Percentiles rank a stretch among this genome's conserved stretches.
phyloP scores from a whole-genome alignment of 2,888 invertebrate genomes.

The Metacarcinus magister region DNA sequence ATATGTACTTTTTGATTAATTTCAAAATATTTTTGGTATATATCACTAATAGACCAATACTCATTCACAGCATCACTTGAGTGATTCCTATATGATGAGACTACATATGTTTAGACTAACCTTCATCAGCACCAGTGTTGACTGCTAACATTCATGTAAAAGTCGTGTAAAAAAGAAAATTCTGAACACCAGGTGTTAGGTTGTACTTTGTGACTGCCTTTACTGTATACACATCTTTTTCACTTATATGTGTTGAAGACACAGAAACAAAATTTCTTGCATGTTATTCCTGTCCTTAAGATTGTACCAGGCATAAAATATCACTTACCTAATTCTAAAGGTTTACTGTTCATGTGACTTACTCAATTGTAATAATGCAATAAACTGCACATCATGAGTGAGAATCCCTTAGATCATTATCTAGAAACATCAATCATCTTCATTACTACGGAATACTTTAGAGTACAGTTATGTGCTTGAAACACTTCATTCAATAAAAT shows the following conservation, averaged over 20 bases:
- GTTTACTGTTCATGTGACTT: background rate
- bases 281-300: background rate
- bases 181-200: background rate
- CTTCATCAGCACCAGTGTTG: slow-evolving; percentile 28
- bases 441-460: background rate
- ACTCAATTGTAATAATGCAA: background rate
- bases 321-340: background rate
- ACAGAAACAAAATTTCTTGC: background rate
- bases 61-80: slow-evolving; percentile 26
- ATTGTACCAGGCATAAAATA: background rate
- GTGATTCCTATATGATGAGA: background rate
- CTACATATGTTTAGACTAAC: slow-evolving; percentile 23
- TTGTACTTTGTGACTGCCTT: slow-evolving; percentile 39
- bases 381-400: background rate
- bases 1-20: background rate
- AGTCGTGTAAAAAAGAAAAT: background rate
- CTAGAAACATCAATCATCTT: background rate
- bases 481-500: slow-evolving; percentile 4
- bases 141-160: background rate
- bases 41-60: background rate
- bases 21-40: background rate
- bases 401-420: background rate
- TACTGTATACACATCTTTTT: slow-evolving; percentile 6
- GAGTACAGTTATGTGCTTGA: background rate
- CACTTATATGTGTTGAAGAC: background rate